These are phyloP conservation scores for Pelosia muscerda DNA, from an alignment of 2,888 invertebrate genomes.

Conservation along the genomic window DNA sequence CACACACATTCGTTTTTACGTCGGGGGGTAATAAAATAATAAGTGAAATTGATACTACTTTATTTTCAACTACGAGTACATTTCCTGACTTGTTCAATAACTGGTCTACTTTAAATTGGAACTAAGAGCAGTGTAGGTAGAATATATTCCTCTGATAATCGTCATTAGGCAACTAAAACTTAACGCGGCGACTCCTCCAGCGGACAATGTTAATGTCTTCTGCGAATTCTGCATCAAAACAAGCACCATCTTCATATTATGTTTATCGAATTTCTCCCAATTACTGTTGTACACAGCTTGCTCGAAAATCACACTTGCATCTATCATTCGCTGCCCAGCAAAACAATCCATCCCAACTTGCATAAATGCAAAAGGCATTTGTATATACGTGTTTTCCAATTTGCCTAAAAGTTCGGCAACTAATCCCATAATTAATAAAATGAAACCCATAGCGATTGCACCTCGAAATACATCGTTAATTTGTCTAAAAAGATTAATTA, in stretches of 20 bases:
- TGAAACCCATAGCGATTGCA: conserved; percentile 60
- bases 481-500: conserved; percentile 49
- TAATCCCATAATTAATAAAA: conserved; percentile 52
- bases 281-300: conserved; percentile 49
- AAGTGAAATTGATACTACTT: neutral
- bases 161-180: conserved; percentile 57
- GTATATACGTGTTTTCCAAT: conserved; percentile 62
- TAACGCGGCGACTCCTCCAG: conserved; percentile 55
- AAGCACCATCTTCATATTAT: conserved; percentile 51
- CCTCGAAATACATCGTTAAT: conserved; percentile 56
- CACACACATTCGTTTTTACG: too few species aligned
- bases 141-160: conserved; percentile 56
- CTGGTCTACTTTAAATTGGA: conserved; percentile 29
- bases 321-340: conserved; percentile 51
- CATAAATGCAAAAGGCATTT: conserved; percentile 60
- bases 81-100: neutral
- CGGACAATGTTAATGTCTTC: conserved; percentile 55
- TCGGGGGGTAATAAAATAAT: too few species aligned
- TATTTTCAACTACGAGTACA: neutral
- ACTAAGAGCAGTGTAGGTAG: conserved; percentile 58
- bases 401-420: conserved; percentile 60
- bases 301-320: conserved; percentile 44
- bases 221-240: conserved; percentile 58
- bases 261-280: conserved; percentile 51
- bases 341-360: conserved; percentile 59